Evolutionary conservation across 1,140 invertebrate species (phyloP).

Genomic region (Drosophila micromelanica): DNA sequence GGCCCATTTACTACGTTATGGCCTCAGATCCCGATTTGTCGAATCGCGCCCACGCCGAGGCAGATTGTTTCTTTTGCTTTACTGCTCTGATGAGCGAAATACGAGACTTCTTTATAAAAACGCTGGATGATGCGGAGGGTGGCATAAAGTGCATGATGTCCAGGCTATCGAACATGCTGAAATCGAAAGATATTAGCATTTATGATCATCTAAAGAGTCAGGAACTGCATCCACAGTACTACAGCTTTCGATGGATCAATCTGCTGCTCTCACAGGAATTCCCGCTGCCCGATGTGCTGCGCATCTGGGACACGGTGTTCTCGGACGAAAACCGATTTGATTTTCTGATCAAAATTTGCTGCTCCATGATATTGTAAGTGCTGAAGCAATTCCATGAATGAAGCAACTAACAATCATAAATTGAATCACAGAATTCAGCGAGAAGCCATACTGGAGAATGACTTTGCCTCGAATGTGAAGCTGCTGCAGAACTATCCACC

Average conservation of each 20-base stretch:
- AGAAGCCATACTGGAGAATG: conserved; percentile 91
- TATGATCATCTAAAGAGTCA: conserved; percentile 91
- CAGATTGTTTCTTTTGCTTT: conserved; percentile 99
- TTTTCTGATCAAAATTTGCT: conserved; percentile 96
- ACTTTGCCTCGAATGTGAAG: conserved; percentile 97
- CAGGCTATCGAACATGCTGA: conserved; percentile 90
- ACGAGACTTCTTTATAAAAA: conserved; percentile 98
- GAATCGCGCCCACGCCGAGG: conserved; percentile 96
- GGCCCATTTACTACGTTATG: conserved; percentile 99
- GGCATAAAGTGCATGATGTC: conserved; percentile 95
- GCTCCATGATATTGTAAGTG: conserved; percentile 97
- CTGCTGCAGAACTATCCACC: conserved; percentile 94
- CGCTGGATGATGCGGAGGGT: conserved; percentile 95
- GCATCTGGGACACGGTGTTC: conserved; percentile 98
- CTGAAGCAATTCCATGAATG: neutral
- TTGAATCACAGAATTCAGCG: conserved; percentile 89
- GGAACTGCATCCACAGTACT: conserved; percentile 97
- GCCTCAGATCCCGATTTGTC: conserved; percentile 94
- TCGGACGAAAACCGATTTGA: conserved; percentile 94
- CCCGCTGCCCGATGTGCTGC: conserved; percentile 96
- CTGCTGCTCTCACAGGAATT: conserved; percentile 99
- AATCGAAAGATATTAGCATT: conserved; percentile 90
- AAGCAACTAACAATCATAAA: conserved; percentile 27
- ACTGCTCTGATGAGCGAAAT: conserved; percentile 99
- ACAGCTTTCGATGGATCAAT: conserved; percentile 93